Conservation (phyloP, 2,888 invertebrate genomes). For the Acanthosepion pharaonis region DNA sequence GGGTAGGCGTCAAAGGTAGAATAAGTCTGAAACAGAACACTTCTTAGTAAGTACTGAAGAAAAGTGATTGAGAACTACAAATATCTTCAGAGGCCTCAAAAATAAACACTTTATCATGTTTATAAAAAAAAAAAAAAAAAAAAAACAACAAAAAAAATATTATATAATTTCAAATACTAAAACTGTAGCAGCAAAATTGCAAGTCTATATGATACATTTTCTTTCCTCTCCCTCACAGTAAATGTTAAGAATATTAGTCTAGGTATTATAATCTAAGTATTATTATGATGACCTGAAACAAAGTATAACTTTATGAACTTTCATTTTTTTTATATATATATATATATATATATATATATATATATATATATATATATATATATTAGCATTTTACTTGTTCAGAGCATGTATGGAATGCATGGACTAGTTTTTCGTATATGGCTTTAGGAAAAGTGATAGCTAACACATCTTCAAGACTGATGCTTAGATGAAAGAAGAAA, state of each 20-base stretch:
- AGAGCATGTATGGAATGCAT: neutral
- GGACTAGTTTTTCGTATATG: neutral
- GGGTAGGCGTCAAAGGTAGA: slow-evolving; percentile 35
- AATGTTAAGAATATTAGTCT: neutral
- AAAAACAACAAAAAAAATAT: neutral
- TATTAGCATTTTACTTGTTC: neutral
- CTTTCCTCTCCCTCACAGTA: neutral
- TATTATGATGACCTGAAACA: neutral
- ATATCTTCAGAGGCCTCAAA: neutral
- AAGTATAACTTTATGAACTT: neutral
- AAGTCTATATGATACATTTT: too few species aligned
- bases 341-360: neutral
- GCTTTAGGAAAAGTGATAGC: neutral
- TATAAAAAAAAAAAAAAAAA: too few species aligned
- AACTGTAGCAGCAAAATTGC: neutral
- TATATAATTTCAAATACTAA: neutral
- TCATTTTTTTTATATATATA: neutral
- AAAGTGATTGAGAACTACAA: neutral
- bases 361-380: neutral
- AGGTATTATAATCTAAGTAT: neutral
- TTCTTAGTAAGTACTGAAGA: neutral
- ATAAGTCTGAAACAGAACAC: neutral
- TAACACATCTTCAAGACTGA: neutral
- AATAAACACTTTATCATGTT: neutral
- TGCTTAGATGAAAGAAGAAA: slow-evolving; percentile 1